These are phyloP conservation scores for Sycobia sp. DNA, from an alignment of 1,140 invertebrate species.

Conservation along the genomic window DNA sequence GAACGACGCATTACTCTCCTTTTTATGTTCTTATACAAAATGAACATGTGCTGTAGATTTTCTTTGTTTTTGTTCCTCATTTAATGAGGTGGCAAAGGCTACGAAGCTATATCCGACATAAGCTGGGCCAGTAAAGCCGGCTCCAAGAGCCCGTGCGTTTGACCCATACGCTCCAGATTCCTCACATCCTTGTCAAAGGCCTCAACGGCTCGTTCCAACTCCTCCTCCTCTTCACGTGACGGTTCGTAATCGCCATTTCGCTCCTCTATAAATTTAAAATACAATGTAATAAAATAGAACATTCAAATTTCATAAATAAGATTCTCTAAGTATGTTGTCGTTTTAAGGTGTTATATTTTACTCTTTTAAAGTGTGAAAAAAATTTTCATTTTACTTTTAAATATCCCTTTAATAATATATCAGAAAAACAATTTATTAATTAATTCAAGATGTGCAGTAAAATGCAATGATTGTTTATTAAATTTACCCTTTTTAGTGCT, in stretches of 20 bases:
- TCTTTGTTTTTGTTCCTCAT: not conserved
- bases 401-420: no score
- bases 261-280: slow-evolving; percentile 64
- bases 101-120: slow-evolving; percentile 62
- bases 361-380: no score
- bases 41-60: slow-evolving; percentile 17
- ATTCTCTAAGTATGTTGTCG: no score
- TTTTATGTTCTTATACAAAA: not conserved
- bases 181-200: slow-evolving; percentile 80
- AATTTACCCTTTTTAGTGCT: no score
- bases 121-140: slow-evolving; percentile 58
- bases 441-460: no score
- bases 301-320: no score
- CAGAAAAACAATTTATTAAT: no score
- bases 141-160: slow-evolving; percentile 66
- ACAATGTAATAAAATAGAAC: slow-evolving; percentile 17
- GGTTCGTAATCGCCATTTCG: slow-evolving; percentile 74
- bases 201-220: slow-evolving; percentile 81
- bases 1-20: not conserved
- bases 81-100: slow-evolving; percentile 45
- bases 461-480: no score
- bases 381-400: no score
- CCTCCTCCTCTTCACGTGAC: slow-evolving; percentile 80
- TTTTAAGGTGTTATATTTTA: no score
- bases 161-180: slow-evolving; percentile 74